Evolutionary conservation across 2,888 invertebrate genomes (phyloP), one percentile per base, ranked within the genome.

Genomic region (Esperia sulphurella): DNA sequence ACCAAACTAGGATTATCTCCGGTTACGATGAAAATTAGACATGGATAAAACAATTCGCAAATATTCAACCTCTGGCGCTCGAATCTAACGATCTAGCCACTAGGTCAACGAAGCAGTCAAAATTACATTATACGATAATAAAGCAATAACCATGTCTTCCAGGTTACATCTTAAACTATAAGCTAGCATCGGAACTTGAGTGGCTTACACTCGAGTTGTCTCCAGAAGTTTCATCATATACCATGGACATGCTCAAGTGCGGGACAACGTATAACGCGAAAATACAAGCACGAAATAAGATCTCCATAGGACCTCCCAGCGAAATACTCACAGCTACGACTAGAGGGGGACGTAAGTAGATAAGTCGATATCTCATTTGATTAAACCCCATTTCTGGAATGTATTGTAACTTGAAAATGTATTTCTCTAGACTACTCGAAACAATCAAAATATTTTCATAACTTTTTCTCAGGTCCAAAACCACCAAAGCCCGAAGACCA

Each of bases 261-360:
- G 96, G 96, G 0, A 94, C 95, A 0, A 90, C 92, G 0, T 96
- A 96, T 72, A 91, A 93, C 59, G 93, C 96, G 0, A 92, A 93
- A 57, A 89, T 96, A 50, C 93, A 93, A 28, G 95, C 95, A 0
- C 92, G 92, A 51, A 96, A 96, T 79, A 92, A 92, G 59, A 93
- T 96, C 30, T 96, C 96, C 0, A 90, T 91, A 5, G 95, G 96
- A 49, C 91, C 92, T 2, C 91, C 93, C 0, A 95, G 95, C 65
- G 86, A 92, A 7, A 75, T 92, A 1, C 91, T 95, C 10, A 91
- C 92, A 10, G 93, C 93, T 0, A 92, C 92, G 38, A 96, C 96
- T 0, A 94, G 95, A 73, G 96, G 96, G 56, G 91, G 92, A 53
- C 91, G 94, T 94, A 66, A 87, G 87, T 76, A 33, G 1, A 46